Percentiles rank a stretch among this genome's conserved stretches.
Evolutionary conservation across 2,113 vertebrate species (phyloP).

Genomic region (Turnix velox): DNA sequence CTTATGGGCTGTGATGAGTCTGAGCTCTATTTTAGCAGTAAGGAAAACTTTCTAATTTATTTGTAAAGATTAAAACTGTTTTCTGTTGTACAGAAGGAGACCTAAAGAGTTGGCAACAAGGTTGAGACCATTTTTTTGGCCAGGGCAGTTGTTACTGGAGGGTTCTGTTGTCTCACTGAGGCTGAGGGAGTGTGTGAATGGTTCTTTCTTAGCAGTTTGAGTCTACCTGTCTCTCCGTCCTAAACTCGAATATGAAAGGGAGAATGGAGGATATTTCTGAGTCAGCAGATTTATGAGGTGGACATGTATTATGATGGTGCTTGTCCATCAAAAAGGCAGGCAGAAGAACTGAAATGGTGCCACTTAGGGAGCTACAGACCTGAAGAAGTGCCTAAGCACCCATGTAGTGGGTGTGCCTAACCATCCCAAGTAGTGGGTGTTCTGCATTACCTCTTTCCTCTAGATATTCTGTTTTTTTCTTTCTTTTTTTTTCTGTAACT

Average conservation of each 20-base stretch:
- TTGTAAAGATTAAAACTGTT: background rate
- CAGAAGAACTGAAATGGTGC: background rate
- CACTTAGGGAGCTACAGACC: background rate
- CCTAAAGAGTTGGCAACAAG: background rate
- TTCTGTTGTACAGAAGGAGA: background rate
- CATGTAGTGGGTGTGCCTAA: background rate
- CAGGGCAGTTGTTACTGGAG: background rate
- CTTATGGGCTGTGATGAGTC: background rate
- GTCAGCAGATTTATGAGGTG: background rate
- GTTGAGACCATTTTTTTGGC: background rate
- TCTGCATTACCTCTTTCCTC: background rate
- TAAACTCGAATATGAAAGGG: background rate
- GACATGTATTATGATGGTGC: background rate
- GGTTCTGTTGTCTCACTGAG: background rate
- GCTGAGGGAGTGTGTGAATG: background rate
- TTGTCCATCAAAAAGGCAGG: background rate
- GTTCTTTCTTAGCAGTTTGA: background rate
- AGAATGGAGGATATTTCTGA: background rate
- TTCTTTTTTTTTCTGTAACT: background rate
- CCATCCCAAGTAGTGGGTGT: background rate
- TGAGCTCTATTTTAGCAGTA: background rate
- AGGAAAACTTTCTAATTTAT: background rate
- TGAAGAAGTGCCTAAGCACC: background rate
- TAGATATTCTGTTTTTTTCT: too few relatives aligned
- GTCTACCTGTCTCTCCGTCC: background rate